These are phyloP conservation scores for Lathamus discolor DNA, from an alignment of 2,113 vertebrate genomes.

Conservation along the genomic window DNA sequence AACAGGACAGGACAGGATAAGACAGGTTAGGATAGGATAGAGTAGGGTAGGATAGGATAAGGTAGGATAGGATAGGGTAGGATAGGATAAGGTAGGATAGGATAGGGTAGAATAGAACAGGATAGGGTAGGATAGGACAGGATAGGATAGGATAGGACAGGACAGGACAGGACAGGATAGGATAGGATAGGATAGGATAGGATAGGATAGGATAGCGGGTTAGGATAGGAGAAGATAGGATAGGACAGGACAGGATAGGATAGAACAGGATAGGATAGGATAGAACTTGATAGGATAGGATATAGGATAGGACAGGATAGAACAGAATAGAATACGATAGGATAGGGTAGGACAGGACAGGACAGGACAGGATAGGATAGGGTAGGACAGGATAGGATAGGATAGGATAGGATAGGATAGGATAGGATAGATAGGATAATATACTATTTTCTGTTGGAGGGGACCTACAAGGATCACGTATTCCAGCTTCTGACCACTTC, in stretches of 20 bases:
- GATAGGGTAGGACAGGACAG: fast-evolving
- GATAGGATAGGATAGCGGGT: neutral
- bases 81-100: fast-evolving
- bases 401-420: neutral
- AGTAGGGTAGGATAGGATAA: fast-evolving
- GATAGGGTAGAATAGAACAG: neutral
- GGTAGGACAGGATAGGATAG: fast-evolving
- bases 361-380: too few relatives aligned
- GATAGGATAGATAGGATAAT: neutral
- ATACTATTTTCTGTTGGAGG: neutral
- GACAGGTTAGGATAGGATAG: fast-evolving
- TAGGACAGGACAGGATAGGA: too few relatives aligned
- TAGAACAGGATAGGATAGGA: too few relatives aligned
- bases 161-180: neutral
- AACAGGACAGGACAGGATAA: fast-evolving
- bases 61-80: fast-evolving
- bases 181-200: neutral
- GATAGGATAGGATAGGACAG: neutral
- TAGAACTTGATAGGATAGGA: too few relatives aligned
- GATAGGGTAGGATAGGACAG: neutral
- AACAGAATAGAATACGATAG: fast-evolving
- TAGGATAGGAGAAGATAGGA: too few relatives aligned
- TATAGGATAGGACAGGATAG: fast-evolving
- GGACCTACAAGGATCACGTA: neutral
- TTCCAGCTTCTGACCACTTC: neutral